Base-by-base conservation (phyloP, 2,113 vertebrate genomes). In the Gobio gobio region DNA sequence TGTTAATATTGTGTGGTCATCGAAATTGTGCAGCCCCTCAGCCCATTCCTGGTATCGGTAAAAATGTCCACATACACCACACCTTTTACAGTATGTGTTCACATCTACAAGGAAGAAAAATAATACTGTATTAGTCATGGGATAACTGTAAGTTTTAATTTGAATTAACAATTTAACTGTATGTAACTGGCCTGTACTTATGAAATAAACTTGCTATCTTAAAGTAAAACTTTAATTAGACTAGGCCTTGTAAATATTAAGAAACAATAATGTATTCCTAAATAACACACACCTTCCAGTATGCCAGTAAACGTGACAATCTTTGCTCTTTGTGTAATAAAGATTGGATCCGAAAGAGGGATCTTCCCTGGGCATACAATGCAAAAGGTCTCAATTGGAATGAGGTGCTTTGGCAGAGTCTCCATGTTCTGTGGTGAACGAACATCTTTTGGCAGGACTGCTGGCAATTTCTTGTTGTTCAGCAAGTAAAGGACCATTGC, bases 11-110 rank as follows among this genome's bases (percentile, higher is more conserved):
- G 40, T 40, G 36, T 73, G 68, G 40, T 73, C 68, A 73, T 73
- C 20, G 20, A 73, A 73, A 73, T 73, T 73, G 68, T 73, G 68
- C 36, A 73, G 22, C 2, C 40, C 68, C 33, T 73, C 68, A 1
- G 68, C 18, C 68, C 20, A 73, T 73, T 73, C 68, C 40, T 73
- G 40, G 68, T 73, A 73, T 45, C 68, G 0, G 68, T 45, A 73
- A 22, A 73, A 73, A 73, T 45, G 40, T 13, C 68, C 68, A 73
- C 68, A 73, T 14, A 73, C 20, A 22, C 68, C 18, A 45, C 68
- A 73, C 20, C 40, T 20, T 45, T 45, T 73, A n/a, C 36, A 73
- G 68, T 66, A 66, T 66, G 63, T 66, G 26, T 26, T 33, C 29
- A 66, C 63, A 66, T 33, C 63, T 66, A 59, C n/a, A 59, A 59